Evolutionary conservation across 2,113 vertebrate genomes (phyloP), one percentile per base, ranked within the genome.

Genomic region (Scatophagus argus): DNA sequence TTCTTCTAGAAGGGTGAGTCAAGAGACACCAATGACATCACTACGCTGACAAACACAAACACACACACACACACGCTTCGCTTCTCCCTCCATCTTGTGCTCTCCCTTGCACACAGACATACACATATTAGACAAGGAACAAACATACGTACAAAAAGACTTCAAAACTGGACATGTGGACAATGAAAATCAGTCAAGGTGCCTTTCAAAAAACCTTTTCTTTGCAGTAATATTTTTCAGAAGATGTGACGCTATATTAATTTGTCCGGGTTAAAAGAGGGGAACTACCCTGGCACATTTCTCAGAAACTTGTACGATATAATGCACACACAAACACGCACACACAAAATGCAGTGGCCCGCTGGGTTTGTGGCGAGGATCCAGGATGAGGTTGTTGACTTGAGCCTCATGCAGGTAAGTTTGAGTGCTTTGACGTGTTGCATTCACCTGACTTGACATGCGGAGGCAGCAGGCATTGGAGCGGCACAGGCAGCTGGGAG

Each of bases 1-100:
- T 95, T 95, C 92, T 93, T 96, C 98, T 99, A 96, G 91, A 99
- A 97, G 85, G 95, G 95, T 87, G 94, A 97, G 92, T 91, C 88
- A 92, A 93, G 86, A 95, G 79, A 95, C 89, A 94, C 92, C 91
- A 87, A 90, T 90, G 89, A 94, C 83, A 90, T 83, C 83, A 88
- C 88, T 85, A 87, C 39, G 44, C 87, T 84, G 25, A 77, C 76
- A 86, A 44, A 83, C 70, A 70, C 65, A 82, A 0, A 66, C 69
- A 87, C 4, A 65, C 63, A 83, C 70, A 70, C 65, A 82, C 0
- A 66, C 69, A 87, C 4, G 62, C 63, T 70, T 67, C 13, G 29
- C 52, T 21, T 47, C 61, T 68, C 56, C 46, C 59, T 38, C 75
- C 58, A 54, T 44, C 58, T 54, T 39, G 65, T 79, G n/a, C 79